phyloP scores from a whole-genome alignment of 2,113 vertebrate species.

The Muscicapa adusta region DNA sequence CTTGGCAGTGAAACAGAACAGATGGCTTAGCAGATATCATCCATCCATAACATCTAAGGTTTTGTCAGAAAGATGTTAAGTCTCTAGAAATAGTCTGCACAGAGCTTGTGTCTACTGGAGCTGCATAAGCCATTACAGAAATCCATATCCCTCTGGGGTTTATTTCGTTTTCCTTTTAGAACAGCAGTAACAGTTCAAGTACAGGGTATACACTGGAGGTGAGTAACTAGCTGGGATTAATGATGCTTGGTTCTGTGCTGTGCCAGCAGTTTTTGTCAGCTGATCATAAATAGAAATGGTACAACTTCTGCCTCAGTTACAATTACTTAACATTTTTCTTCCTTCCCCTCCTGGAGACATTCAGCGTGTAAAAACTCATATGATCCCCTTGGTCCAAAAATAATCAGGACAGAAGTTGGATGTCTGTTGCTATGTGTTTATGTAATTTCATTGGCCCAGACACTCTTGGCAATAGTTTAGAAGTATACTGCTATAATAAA shows the following conservation, averaged over 20 bases:
- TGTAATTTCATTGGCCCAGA: background rate
- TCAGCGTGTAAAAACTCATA: background rate
- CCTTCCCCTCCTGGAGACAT: background rate
- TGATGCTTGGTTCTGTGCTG: background rate
- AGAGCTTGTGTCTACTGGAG: background rate
- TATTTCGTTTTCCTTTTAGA: background rate
- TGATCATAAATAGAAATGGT: background rate
- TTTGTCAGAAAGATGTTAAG: background rate
- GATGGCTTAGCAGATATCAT: slow-evolving; percentile 21
- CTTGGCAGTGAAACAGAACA: slow-evolving; percentile 9
- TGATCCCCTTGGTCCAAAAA: background rate
- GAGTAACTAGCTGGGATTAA: background rate
- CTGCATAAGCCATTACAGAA: background rate
- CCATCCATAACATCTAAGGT: background rate
- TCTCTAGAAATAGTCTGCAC: background rate
- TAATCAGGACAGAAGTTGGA: background rate
- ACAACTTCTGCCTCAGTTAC: background rate
- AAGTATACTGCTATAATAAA: background rate
- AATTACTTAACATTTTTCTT: background rate
- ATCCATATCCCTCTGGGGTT: background rate
- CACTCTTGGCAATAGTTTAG: background rate
- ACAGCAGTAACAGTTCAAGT: background rate
- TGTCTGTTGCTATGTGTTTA: background rate
- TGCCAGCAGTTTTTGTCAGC: background rate
- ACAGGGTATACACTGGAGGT: background rate